Percentiles rank a stretch among this genome's conserved stretches.
Evolutionary conservation across 37 sponge, comb jelly and placozoan genomes (phyloP).

Genomic region (Oscarella lobularis): DNA sequence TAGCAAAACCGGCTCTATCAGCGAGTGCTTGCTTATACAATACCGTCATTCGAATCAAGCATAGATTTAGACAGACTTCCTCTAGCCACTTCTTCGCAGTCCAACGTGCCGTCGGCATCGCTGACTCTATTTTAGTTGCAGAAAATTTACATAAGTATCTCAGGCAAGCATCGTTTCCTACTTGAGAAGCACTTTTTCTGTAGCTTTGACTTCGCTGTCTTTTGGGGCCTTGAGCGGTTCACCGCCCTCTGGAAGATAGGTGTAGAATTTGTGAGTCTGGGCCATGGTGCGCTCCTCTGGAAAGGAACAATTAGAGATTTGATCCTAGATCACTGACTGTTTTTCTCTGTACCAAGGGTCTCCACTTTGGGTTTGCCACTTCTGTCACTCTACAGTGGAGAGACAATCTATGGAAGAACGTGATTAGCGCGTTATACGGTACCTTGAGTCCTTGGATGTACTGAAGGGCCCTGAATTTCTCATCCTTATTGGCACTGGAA

Average conservation of each 20-base stretch:
- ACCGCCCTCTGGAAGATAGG: slow-evolving; percentile 19
- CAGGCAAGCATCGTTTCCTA: no score
- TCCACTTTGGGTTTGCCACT: slow-evolving; percentile 12
- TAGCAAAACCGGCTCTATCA: background rate
- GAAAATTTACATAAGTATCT: no score
- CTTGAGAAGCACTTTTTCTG: slow-evolving; percentile 6
- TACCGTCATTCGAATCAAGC: slow-evolving; percentile 59
- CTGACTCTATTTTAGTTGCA: no score
- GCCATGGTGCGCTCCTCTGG: slow-evolving; percentile 1
- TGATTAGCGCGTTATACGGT: no score
- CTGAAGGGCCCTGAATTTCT: slow-evolving; percentile 88
- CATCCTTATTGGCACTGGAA: slow-evolving; percentile 89
- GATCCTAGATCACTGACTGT: no score
- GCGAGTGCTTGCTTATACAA: background rate
- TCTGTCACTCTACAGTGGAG: slow-evolving; percentile 12
- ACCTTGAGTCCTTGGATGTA: slow-evolving; percentile 69
- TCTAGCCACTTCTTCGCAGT: slow-evolving; percentile 27
- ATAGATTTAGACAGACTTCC: slow-evolving; percentile 10
- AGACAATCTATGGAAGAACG: background rate
- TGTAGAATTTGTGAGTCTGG: background rate
- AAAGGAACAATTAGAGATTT: no score
- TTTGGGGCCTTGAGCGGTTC: slow-evolving; percentile 5
- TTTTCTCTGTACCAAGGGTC: slow-evolving; percentile 7
- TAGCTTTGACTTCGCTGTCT: background rate
- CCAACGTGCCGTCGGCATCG: slow-evolving; percentile 51